These are phyloP conservation scores for Albula goreensis DNA, from an alignment of 2,113 vertebrate genomes.

Conservation along the genomic window DNA sequence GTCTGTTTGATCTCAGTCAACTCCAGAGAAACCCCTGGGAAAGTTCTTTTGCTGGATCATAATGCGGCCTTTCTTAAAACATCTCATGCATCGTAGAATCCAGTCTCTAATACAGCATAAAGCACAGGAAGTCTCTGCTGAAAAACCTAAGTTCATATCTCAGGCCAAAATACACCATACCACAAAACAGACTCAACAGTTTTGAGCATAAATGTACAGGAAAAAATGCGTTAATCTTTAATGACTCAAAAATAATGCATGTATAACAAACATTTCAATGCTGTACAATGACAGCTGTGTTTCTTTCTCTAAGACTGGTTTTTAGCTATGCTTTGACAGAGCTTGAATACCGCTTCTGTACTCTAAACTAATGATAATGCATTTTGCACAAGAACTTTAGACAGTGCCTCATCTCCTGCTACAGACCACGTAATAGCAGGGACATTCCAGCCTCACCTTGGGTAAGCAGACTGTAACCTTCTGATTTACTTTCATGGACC, in stretches of 20 bases:
- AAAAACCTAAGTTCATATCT: background rate
- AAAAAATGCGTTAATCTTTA: background rate
- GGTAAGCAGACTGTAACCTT: background rate
- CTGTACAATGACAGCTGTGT: background rate
- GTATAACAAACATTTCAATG: background rate
- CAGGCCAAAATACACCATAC: background rate
- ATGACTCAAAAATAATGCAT: conserved; percentile 4
- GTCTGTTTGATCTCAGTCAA: conserved; percentile 40
- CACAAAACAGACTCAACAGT: background rate
- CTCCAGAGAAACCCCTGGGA: conserved; percentile 38
- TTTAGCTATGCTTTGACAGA: background rate
- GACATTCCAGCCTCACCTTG: conserved; percentile 8
- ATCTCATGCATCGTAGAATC: conserved; percentile 14
- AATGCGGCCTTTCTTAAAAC: conserved; percentile 33
- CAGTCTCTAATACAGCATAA: conserved; percentile 19
- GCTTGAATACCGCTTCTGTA: background rate
- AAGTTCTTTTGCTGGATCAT: conserved; percentile 45
- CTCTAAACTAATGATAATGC: background rate
- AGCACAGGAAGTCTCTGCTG: conserved; percentile 22
- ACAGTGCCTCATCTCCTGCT: background rate
- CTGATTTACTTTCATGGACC: background rate
- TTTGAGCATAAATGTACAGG: background rate
- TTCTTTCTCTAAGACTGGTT: background rate
- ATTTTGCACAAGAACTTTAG: background rate
- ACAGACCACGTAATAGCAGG: background rate